Base-by-base conservation (phyloP, 2,797 vertebrate genomes). In the Amphiprion clarkii region DNA sequence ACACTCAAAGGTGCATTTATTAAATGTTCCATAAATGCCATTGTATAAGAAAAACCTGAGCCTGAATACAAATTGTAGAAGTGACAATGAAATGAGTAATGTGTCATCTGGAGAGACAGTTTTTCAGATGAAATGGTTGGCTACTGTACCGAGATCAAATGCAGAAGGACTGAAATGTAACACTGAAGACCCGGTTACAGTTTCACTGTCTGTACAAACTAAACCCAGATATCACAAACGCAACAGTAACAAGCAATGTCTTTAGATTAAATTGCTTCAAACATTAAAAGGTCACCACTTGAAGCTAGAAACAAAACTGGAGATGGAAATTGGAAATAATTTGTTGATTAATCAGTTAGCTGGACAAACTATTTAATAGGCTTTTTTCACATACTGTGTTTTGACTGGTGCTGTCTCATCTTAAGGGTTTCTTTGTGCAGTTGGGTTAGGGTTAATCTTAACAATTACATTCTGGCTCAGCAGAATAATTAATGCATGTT, bases 51-150 rank as follows among this genome's bases (percentile, higher is more conserved):
- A 54, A 54, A 67, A 53, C 69, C 58, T 49, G 52, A 40, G 1
- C 19, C 8, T 27, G 27, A 67, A 64, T 19, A 70, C 53, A 49
- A 72, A 70, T 58, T 76, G 71, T 12, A 60, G 46, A 68, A 16
- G 14, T 60, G 54, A 72, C 67, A 74, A 72, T 36, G 44, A 56
- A 54, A 56, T 78, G 61, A 89, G 39, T 76, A 55, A 84, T 79
- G 71, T n/a, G 25, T 27, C 6, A 1, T 53, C 64, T 46, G 55
- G n/a, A 61, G 39, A 25, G 67, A 27, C 40, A 8, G 25, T 65
- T 51, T 62, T 57, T 40, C 8, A 51, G 54, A 57, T 42, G 29
- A 52, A 72, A 73, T 5, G 16, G 40, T 4, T 14, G 39, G 10
- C 29, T 21, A 17, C 33, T 36, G 61, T 21, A 12, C 25, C 27